Evolutionary conservation across 1,140 invertebrate species (phyloP).

Genomic region (Copidosoma floridanum): DNA sequence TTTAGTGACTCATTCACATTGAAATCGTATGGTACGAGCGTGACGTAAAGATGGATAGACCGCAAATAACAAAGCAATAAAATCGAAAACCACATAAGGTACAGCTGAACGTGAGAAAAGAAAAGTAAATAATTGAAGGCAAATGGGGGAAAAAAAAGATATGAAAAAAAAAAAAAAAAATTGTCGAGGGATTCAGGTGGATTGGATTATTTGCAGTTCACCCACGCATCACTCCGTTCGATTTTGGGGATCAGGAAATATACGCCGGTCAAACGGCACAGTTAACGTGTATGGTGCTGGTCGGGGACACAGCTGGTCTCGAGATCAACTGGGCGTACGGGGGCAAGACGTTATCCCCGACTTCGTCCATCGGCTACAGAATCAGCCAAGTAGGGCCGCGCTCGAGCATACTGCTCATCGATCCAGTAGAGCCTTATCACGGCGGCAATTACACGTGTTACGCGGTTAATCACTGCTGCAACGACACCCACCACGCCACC

Average conservation of each 20-base stretch:
- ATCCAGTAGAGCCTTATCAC: conserved; percentile 58
- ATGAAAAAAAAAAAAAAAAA: no score
- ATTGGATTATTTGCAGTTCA: conserved; percentile 64
- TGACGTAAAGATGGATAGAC: no score
- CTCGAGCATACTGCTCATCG: conserved; percentile 59
- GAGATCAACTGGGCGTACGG: conserved; percentile 66
- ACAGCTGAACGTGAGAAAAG: no score
- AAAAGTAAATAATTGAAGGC: no score
- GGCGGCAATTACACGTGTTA: conserved; percentile 68
- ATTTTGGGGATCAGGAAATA: conserved; percentile 65
- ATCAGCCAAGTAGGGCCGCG: conserved; percentile 56
- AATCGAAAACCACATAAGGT: no score
- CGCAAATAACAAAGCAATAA: no score
- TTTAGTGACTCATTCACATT: no score
- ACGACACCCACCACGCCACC: conserved; percentile 57
- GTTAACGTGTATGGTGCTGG: conserved; percentile 68
- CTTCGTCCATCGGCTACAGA: conserved; percentile 51
- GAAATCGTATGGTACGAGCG: no score
- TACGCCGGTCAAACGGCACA: conserved; percentile 69
- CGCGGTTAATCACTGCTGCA: conserved; percentile 67
- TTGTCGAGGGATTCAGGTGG: no score
- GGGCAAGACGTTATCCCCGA: conserved; percentile 51
- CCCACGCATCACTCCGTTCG: conserved; percentile 68
- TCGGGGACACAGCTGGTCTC: conserved; percentile 70
- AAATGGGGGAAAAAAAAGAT: no score